Conservation (phyloP, 2,113 vertebrate genomes). For the Falco punctatus region DNA sequence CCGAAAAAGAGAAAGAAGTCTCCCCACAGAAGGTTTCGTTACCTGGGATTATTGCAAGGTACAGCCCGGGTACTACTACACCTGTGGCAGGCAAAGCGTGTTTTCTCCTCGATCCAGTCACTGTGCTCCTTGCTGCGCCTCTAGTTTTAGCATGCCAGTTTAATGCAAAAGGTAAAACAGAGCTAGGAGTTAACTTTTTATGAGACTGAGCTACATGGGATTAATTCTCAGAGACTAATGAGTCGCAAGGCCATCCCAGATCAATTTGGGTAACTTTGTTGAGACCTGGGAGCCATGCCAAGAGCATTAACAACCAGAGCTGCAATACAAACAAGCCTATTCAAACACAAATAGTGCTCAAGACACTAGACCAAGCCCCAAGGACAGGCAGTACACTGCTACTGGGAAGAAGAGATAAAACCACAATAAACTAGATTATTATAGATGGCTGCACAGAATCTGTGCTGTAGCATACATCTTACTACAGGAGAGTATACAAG, state of each 20-base stretch:
- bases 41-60: neutral
- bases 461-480: neutral
- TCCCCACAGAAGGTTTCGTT: neutral
- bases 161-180: neutral
- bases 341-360: neutral
- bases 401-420: neutral
- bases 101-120: neutral
- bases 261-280: neutral
- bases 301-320: neutral
- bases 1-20: neutral
- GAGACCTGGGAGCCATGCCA: conserved; percentile 27
- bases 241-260: neutral
- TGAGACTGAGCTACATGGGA: neutral
- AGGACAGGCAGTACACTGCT: neutral
- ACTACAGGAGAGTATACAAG: neutral
- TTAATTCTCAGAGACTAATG: neutral
- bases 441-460: neutral
- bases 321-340: neutral
- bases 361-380: neutral
- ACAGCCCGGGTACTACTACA: neutral
- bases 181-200: neutral
- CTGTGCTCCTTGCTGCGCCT: neutral
- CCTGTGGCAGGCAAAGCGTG: fast-evolving
- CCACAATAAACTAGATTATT: neutral
- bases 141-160: too few relatives aligned